Conservation (phyloP, 1,140 invertebrate species). For the Matsumurasca onukii region DNA sequence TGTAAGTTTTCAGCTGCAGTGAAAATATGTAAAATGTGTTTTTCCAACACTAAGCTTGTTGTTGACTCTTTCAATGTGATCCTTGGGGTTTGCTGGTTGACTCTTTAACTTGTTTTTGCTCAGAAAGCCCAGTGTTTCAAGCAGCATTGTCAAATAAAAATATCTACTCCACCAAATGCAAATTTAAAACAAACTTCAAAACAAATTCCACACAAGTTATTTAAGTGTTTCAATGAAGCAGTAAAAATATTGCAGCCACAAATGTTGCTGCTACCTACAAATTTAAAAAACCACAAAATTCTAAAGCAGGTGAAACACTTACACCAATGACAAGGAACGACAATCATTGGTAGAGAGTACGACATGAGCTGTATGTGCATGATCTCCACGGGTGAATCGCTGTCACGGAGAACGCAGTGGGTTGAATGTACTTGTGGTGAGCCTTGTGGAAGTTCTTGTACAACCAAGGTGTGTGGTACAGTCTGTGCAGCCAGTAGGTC, state of each 20-base stretch:
- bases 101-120: too few relatives aligned
- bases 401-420: slow-evolving; percentile 71
- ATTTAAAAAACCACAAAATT: background rate
- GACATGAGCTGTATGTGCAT: slow-evolving; percentile 59
- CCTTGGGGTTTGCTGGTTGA: too few relatives aligned
- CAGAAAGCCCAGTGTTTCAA: too few relatives aligned
- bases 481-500: slow-evolving; percentile 66
- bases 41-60: too few relatives aligned
- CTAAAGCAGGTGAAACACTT: slow-evolving; percentile 48
- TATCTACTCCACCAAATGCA: background rate
- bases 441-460: slow-evolving; percentile 74
- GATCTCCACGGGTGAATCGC: slow-evolving; percentile 73
- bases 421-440: slow-evolving; percentile 74
- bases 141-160: background rate
- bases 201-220: background rate
- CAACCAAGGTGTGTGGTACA: slow-evolving; percentile 66
- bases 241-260: background rate
- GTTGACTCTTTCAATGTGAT: too few relatives aligned
- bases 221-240: background rate
- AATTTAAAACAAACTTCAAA: background rate
- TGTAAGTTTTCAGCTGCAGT: too few relatives aligned
- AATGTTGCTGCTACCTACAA: background rate
- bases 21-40: too few relatives aligned
- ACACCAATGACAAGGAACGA: slow-evolving; percentile 63
- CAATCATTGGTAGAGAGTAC: slow-evolving; percentile 56